These are phyloP conservation scores for Hypolimnas misippus DNA, from an alignment of 2,888 invertebrate genomes.

Conservation along the genomic window DNA sequence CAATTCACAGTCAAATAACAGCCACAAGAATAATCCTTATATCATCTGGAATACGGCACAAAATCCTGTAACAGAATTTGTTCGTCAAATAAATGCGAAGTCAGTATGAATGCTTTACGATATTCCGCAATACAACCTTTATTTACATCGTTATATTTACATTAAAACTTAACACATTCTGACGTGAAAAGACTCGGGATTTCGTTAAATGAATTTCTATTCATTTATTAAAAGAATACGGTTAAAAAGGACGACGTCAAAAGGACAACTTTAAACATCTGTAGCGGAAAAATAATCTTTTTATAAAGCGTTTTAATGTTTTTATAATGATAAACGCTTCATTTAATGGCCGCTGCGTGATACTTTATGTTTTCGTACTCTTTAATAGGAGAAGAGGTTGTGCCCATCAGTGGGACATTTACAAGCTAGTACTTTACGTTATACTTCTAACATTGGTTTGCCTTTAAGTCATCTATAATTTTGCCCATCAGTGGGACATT, in stretches of 20 bases:
- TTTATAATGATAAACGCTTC: constrained; percentile 2
- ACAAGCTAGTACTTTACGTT: too few species aligned
- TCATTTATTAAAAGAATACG: constrained; percentile 19
- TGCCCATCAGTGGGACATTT: too few species aligned
- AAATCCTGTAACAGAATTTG: background rate
- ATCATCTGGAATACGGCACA: background rate
- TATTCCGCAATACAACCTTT: constrained; percentile 26
- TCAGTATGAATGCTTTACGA: constrained; percentile 22
- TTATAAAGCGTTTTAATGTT: background rate
- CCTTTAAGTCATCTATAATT: too few species aligned
- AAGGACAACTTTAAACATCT: constrained; percentile 7
- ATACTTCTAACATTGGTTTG: too few species aligned
- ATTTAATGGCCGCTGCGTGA: background rate
- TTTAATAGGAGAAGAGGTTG: too few species aligned
- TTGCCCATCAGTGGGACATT: too few species aligned
- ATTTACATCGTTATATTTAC: constrained; percentile 32
- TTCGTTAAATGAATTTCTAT: constrained; percentile 16
- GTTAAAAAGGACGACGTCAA: constrained; percentile 17
- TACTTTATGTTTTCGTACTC: background rate
- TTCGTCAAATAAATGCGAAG: background rate
- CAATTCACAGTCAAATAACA: background rate
- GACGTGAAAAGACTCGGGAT: constrained; percentile 17
- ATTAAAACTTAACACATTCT: constrained; percentile 29
- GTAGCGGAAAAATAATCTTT: constrained; percentile 9
- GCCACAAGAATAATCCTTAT: background rate